Conservation (phyloP, 1,140 invertebrate genomes). For the Sitobion miscanthi region DNA sequence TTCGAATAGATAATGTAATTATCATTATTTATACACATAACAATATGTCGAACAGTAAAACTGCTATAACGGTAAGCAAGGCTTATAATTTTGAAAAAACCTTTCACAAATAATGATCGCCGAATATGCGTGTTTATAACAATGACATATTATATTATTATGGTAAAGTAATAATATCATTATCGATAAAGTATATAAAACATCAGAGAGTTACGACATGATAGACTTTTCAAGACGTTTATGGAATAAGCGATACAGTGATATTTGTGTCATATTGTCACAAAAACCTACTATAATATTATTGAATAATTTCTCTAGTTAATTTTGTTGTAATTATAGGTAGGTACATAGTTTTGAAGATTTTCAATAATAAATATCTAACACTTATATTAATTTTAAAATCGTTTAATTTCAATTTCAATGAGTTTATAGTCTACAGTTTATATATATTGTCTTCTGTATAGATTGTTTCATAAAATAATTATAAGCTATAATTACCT, state of each 20-base stretch:
- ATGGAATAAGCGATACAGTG: not conserved
- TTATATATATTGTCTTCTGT: too few relatives aligned
- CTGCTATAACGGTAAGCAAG: not conserved
- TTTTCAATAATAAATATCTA: too few relatives aligned
- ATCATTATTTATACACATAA: not conserved
- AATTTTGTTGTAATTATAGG: not conserved
- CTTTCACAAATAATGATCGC: not conserved
- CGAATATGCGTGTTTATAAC: not conserved
- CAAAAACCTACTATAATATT: not conserved
- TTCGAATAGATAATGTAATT: not conserved
- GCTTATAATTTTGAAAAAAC: not conserved
- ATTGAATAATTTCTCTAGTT: not conserved
- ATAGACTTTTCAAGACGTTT: not conserved
- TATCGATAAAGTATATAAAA: not conserved
- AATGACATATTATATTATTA: not conserved
- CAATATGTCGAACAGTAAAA: not conserved
- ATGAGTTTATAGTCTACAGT: too few relatives aligned
- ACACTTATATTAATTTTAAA: too few relatives aligned
- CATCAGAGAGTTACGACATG: not conserved
- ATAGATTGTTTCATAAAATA: too few relatives aligned
- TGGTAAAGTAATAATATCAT: not conserved
- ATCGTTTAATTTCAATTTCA: too few relatives aligned
- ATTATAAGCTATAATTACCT: too few relatives aligned
- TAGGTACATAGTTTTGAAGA: too few relatives aligned
- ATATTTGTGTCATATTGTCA: not conserved